Percentiles rank a stretch among this genome's conserved stretches.
Evolutionary conservation across 2,113 vertebrate species (phyloP).

Genomic region (Euleptes europaea): DNA sequence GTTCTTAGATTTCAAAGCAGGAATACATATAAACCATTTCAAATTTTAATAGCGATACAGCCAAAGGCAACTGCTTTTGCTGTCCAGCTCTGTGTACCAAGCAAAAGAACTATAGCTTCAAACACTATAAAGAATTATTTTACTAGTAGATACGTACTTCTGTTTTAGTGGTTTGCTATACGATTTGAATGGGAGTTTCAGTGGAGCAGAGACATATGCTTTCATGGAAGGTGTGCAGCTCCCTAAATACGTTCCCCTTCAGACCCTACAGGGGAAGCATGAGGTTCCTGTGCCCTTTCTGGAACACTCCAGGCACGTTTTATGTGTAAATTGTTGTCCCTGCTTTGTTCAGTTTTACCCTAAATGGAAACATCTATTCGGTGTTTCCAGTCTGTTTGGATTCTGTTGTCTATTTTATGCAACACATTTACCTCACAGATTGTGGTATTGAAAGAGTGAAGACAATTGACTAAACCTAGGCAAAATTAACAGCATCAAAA

Average conservation of each 20-base stretch:
- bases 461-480: not conserved
- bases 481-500: not conserved
- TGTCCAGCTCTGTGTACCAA: not conserved
- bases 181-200: not conserved
- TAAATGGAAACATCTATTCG: no score
- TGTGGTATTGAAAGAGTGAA: slow-evolving; percentile 19
- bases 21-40: not conserved
- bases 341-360: not conserved
- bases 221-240: not conserved
- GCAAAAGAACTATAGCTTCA: not conserved
- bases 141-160: not conserved
- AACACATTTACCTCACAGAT: not conserved
- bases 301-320: no score
- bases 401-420: not conserved
- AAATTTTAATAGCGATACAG: not conserved
- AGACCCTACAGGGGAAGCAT: not conserved
- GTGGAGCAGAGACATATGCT: not conserved
- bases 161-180: not conserved
- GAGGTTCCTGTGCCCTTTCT: no score
- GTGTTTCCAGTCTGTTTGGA: not conserved
- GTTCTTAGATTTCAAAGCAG: not conserved
- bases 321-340: not conserved
- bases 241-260: not conserved
- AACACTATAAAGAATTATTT: not conserved
- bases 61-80: not conserved